A percentile compares a stretch with the other conserved stretches of the same genome.
phyloP scores from a whole-genome alignment of 92 coral and sea anemone species.

The Zoanthus sansibaricus region DNA sequence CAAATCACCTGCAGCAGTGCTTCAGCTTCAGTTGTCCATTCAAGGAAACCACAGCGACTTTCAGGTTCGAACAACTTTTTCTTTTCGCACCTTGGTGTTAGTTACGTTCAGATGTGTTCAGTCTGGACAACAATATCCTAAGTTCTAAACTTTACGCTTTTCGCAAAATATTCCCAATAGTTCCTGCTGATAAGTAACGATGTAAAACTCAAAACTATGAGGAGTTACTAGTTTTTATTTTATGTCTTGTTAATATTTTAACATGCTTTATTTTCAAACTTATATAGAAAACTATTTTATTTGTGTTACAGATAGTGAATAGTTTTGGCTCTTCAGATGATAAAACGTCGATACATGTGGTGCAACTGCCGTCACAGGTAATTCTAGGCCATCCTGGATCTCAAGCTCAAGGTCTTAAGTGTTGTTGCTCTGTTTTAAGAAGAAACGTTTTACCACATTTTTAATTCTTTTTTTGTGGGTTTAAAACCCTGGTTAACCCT shows the following conservation, averaged over 20 bases:
- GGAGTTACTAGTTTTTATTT: too few relatives aligned
- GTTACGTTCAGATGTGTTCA: too few relatives aligned
- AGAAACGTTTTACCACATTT: too few relatives aligned
- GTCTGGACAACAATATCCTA: too few relatives aligned
- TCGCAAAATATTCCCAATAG: too few relatives aligned
- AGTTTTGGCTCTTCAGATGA: constrained; percentile 70
- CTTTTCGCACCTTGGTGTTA: neutral
- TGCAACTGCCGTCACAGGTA: constrained; percentile 69
- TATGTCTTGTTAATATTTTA: neutral
- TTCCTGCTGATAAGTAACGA: too few relatives aligned
- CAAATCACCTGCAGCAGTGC: constrained; percentile 62
- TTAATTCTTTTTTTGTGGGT: too few relatives aligned
- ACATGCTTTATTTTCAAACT: neutral
- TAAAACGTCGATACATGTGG: constrained; percentile 58
- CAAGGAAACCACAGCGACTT: constrained; percentile 94
- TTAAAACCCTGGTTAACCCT: too few relatives aligned
- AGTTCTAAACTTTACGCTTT: too few relatives aligned
- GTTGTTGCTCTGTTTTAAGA: neutral
- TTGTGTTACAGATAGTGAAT: constrained; percentile 69
- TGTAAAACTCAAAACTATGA: too few relatives aligned
- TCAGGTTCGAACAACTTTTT: constrained; percentile 67
- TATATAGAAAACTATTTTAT: neutral
- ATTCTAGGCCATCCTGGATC: neutral
- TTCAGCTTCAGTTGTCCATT: constrained; percentile 85
- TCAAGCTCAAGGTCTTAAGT: neutral